Percentiles rank a stretch among this genome's conserved stretches.
Evolutionary conservation across 1,140 invertebrate species (phyloP).

Genomic region (Papilio polyxenes): DNA sequence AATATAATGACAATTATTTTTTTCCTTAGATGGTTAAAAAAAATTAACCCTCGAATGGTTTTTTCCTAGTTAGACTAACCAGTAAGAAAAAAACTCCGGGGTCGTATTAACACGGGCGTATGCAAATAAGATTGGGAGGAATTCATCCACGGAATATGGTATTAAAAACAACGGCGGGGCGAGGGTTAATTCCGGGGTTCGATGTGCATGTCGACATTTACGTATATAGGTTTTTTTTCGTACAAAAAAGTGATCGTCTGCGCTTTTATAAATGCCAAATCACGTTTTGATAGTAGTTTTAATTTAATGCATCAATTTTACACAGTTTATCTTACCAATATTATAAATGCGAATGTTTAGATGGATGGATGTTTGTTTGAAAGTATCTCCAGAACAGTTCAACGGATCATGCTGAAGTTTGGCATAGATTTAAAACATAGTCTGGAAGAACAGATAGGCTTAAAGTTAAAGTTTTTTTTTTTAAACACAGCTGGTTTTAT

Average conservation of each 20-base stretch:
- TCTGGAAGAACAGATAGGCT: too few species aligned
- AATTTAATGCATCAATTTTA: neutral
- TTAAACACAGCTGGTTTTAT: too few species aligned
- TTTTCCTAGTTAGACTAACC: conserved; percentile 57
- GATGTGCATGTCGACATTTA: conserved; percentile 14
- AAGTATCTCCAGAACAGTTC: too few species aligned
- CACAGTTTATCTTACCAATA: too few species aligned
- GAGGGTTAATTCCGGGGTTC: conserved; percentile 49
- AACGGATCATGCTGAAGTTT: too few species aligned
- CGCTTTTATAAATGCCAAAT: conserved; percentile 9
- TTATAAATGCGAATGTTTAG: too few species aligned
- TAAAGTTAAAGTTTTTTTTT: too few species aligned
- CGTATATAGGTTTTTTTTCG: neutral
- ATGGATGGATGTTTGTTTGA: too few species aligned
- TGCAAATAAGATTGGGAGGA: conserved; percentile 64
- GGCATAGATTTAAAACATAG: too few species aligned
- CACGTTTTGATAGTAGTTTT: neutral
- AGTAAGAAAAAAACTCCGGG: conserved; percentile 62
- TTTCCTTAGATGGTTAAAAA: conserved; percentile 50
- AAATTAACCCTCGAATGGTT: conserved; percentile 60
- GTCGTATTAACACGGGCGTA: conserved; percentile 62
- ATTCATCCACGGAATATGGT: conserved; percentile 70
- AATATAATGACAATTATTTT: conserved; percentile 65
- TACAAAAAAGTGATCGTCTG: conserved; percentile 7
- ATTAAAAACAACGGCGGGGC: conserved; percentile 57